Percentiles rank a stretch among this genome's conserved stretches.
These are phyloP conservation scores for Caenorhabditis zanzibari DNA, from an alignment of 2,888 invertebrate genomes.

Conservation along the genomic window DNA sequence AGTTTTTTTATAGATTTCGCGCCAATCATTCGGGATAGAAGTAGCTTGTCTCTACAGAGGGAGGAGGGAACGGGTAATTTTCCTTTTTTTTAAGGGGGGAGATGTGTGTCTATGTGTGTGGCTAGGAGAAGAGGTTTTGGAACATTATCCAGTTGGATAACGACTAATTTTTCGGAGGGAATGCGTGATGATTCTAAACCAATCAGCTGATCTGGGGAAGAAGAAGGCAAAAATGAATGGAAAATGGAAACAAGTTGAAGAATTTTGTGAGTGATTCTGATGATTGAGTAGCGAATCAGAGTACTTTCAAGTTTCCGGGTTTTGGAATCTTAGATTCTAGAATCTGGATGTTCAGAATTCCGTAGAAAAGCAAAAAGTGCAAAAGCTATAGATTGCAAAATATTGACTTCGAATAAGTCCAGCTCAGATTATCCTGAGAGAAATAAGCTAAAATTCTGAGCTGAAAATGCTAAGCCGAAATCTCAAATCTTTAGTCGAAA, in stretches of 20 bases:
- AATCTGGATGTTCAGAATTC: too few relatives aligned
- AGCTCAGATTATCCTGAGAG: too few relatives aligned
- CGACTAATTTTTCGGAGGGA: slow-evolving; percentile 42
- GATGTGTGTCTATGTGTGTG: not conserved
- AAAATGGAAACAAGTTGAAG: slow-evolving; percentile 33
- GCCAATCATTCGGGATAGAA: slow-evolving; percentile 38
- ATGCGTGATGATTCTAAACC: slow-evolving; percentile 11
- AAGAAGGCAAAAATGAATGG: slow-evolving; percentile 3
- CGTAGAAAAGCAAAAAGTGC: too few relatives aligned
- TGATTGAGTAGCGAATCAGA: slow-evolving; percentile 5
- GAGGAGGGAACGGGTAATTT: slow-evolving; percentile 54
- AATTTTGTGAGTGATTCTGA: slow-evolving; percentile 7
- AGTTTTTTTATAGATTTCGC: slow-evolving; percentile 35
- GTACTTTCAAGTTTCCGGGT: not conserved
- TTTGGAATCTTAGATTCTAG: too few relatives aligned
- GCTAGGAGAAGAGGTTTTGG: slow-evolving; percentile 38
- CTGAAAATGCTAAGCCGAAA: too few relatives aligned
- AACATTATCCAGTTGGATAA: slow-evolving; percentile 60
- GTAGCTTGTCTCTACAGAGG: not conserved
- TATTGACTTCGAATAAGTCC: too few relatives aligned
- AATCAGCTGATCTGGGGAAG: slow-evolving; percentile 45
- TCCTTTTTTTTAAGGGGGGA: not conserved
- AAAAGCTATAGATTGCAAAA: too few relatives aligned
- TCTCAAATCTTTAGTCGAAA: too few relatives aligned
- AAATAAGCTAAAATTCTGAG: too few relatives aligned